Evolutionary conservation across 1,140 invertebrate species (phyloP), one percentile per base, ranked within the genome.

Genomic region (Araneus ventricosus): DNA sequence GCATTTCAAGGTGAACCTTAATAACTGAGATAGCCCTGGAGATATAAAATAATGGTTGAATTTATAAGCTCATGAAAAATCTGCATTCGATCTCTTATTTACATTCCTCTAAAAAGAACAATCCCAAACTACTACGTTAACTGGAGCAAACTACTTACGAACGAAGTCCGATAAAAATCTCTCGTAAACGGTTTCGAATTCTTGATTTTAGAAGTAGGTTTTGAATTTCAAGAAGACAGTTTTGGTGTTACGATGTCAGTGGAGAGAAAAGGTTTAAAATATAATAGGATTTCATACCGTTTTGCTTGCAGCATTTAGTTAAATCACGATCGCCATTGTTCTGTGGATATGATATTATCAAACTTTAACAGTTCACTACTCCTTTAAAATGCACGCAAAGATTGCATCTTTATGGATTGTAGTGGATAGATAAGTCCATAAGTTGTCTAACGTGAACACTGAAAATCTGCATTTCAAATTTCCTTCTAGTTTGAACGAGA

Each of bases 311-410:
- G 70, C 70, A 30, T 30, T 75, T 75, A 75, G 70, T 34, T 75
- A 37, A 75, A 75, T 75, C 70, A 75, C 70, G 70, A 75, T 75
- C 70, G 34, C 30, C 20, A 75, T 75, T 75, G 67, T 75, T 75
- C 4, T 75, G 20, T 75, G 17, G 30, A 75, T 14, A 14, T 4
- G 30, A 75, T 75, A 30, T 14, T 10, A 37, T 20, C 20, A 20
- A 4, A 75, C 37, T 30, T 75, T 75, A 75, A 27, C 30, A 34
- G 27, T 30, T 34, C 70, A 37, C 30, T 34, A 37, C 70, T 34
- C 4, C 20, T 17, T 20, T 20, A 34, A 20, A 20, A 30, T 75
- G 17, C 17, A 22, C 17, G 34, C 20, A 20, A 0, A 20, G 27
- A 37, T 75, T 34, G 20, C 27, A 20, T 34, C 30, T 20, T 1